phyloP scores from a whole-genome alignment of 2,113 vertebrate genomes.

The Elephas maximus region DNA sequence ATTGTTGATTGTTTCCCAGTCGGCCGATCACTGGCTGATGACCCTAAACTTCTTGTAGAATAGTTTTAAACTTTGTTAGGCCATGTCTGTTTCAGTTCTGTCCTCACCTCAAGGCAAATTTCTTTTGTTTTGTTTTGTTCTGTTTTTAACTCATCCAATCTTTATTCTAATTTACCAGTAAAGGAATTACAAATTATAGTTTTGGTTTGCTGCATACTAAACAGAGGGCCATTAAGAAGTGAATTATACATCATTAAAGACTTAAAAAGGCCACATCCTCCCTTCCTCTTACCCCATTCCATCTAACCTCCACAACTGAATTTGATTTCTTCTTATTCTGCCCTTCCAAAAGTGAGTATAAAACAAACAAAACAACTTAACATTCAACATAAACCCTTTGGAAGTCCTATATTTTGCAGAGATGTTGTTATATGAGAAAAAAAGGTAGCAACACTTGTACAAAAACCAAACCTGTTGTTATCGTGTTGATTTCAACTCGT shows the following conservation, averaged over 20 bases:
- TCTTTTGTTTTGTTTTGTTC: no score
- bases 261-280: background rate
- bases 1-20: background rate
- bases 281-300: background rate
- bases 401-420: background rate
- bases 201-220: conserved; percentile 1
- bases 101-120: background rate
- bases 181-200: background rate
- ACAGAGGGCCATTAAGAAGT: background rate
- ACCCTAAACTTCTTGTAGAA: background rate
- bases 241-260: background rate
- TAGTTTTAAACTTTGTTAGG: background rate
- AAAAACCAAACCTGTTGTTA: no score
- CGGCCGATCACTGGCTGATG: background rate
- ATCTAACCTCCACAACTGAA: background rate
- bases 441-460: background rate
- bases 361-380: background rate
- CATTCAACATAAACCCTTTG: background rate
- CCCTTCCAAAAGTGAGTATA: background rate
- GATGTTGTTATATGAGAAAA: background rate
- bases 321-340: background rate
- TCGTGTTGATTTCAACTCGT: no score
- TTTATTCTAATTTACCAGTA: background rate
- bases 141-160: background rate
- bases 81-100: background rate